Conservation (phyloP, 2,113 vertebrate genomes). For the Entelurus aequoreus region DNA sequence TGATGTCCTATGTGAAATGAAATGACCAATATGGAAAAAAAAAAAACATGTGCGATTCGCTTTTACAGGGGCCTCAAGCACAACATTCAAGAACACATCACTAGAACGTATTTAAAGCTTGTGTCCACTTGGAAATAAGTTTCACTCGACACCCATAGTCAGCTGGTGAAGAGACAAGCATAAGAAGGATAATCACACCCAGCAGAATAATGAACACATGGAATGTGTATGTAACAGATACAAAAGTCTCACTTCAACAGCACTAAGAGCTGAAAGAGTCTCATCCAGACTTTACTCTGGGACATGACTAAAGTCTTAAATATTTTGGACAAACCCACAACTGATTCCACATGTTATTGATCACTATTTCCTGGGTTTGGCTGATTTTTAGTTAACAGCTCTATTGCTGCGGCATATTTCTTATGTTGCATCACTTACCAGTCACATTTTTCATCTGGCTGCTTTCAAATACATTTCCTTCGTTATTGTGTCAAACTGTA, state of each 20-base stretch:
- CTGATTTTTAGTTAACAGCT: constrained; percentile 3
- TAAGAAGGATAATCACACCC: neutral
- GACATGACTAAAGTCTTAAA: constrained; percentile 52
- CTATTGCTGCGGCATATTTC: constrained; percentile 7
- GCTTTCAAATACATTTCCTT: too few species aligned
- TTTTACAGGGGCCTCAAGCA: neutral
- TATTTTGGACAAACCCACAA: constrained; percentile 47
- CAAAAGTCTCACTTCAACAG: neutral
- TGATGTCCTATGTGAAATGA: constrained; percentile 15
- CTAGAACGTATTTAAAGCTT: constrained; percentile 30
- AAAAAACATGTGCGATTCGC: constrained; percentile 14
- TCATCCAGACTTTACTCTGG: constrained; percentile 27
- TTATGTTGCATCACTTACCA: constrained; percentile 8
- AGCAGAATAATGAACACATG: neutral
- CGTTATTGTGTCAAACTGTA: too few species aligned
- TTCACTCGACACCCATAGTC: constrained; percentile 10
- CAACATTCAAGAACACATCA: constrained; percentile 20
- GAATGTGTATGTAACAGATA: neutral
- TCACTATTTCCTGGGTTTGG: constrained; percentile 23
- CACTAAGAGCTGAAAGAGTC: constrained; percentile 5
- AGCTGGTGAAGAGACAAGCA: constrained; percentile 8
- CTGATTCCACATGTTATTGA: constrained; percentile 56
- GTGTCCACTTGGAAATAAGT: constrained; percentile 17
- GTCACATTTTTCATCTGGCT: neutral
- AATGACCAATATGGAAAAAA: constrained; percentile 18